Conservation (phyloP, 1,140 invertebrate species). For the Drosophila arawakana region DNA sequence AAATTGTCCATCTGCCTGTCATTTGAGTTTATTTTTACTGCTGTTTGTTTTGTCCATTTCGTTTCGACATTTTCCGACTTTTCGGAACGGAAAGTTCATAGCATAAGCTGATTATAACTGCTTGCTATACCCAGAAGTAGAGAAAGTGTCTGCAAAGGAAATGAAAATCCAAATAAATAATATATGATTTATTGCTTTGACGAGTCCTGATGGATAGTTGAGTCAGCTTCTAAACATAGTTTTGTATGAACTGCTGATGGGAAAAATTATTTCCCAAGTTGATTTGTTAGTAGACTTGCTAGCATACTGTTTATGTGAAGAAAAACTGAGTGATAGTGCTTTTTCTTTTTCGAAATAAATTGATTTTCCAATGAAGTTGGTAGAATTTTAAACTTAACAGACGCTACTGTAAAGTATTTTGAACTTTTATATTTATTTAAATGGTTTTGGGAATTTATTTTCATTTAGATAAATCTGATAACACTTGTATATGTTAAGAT, state of each 20-base stretch:
- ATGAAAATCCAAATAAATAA: constrained; percentile 4
- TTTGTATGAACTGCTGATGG: too few relatives aligned
- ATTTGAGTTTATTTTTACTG: constrained; percentile 51
- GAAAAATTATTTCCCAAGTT: background rate
- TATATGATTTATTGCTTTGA: constrained; percentile 13
- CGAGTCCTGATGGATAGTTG: constrained; percentile 14
- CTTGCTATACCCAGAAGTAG: background rate
- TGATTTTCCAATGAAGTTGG: too few relatives aligned
- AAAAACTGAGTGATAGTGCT: too few relatives aligned
- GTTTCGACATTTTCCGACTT: constrained; percentile 5
- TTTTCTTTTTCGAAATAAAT: too few relatives aligned
- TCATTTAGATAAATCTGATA: too few relatives aligned
- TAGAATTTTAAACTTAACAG: background rate
- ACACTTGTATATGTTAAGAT: too few relatives aligned
- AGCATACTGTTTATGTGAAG: background rate
- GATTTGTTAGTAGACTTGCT: background rate
- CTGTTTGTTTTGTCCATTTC: constrained; percentile 21
- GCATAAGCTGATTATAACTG: constrained; percentile 17
- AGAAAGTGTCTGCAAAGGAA: background rate
- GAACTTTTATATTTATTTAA: background rate
- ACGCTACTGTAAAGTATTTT: background rate
- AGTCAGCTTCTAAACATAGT: background rate
- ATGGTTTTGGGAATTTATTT: too few relatives aligned
- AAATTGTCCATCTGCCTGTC: constrained; percentile 12
- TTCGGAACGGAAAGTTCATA: constrained; percentile 5